These are phyloP conservation scores for Sander lucioperca DNA, from an alignment of 2,113 vertebrate species.

Conservation along the genomic window DNA sequence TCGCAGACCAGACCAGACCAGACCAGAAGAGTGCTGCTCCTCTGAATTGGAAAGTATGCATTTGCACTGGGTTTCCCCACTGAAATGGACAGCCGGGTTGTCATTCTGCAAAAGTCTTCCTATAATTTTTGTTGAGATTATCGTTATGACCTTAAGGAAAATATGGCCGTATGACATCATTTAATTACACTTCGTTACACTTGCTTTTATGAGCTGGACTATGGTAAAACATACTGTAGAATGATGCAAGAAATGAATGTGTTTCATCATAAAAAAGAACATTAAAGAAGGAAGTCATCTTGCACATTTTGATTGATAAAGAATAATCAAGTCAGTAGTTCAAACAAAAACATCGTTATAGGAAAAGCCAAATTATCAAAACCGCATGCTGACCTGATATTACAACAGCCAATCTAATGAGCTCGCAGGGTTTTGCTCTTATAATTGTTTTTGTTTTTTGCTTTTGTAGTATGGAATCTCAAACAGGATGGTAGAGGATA, in stretches of 20 bases:
- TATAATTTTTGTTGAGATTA: slow-evolving; percentile 31
- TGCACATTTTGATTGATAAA: background rate
- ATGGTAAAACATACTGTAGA: background rate
- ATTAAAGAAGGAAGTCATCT: background rate
- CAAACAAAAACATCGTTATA: too few relatives aligned
- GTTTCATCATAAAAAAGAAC: background rate
- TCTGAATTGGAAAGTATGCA: slow-evolving; percentile 19
- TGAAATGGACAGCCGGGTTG: background rate
- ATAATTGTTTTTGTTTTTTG: background rate
- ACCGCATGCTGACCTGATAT: too few relatives aligned
- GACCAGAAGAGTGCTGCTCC: slow-evolving; percentile 35
- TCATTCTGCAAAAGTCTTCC: slow-evolving; percentile 3
- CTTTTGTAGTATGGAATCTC: background rate
- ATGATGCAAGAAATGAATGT: background rate
- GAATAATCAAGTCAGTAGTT: too few relatives aligned
- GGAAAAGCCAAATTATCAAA: too few relatives aligned
- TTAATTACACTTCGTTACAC: background rate
- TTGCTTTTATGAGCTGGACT: background rate
- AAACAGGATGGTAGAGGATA: too few relatives aligned
- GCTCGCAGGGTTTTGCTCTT: too few relatives aligned
- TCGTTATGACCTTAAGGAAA: background rate
- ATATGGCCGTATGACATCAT: background rate
- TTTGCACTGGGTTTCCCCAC: slow-evolving; percentile 16
- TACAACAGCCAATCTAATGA: too few relatives aligned
- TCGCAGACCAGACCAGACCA: slow-evolving; percentile 9